Conservation (phyloP, 92 coral and sea anemone species). For the Heliopora coerulea region DNA sequence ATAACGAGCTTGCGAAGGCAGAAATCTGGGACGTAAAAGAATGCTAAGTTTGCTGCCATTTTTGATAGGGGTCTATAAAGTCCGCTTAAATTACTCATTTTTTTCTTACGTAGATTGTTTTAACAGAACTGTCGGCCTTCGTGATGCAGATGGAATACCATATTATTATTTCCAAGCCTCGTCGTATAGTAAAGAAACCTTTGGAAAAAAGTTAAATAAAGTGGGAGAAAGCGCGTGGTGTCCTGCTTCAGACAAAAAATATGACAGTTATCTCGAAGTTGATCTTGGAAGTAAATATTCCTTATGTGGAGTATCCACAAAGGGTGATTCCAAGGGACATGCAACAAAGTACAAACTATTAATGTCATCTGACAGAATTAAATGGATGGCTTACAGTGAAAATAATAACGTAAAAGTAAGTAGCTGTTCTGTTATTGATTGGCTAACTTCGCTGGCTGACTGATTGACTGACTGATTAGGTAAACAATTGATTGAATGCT, state of each 20-base stretch:
- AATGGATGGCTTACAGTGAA: not conserved
- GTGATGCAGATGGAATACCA: slow-evolving; percentile 15
- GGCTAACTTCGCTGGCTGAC: too few species aligned
- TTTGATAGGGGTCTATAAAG: too few species aligned
- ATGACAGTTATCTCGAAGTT: slow-evolving; percentile 33
- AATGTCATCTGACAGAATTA: slow-evolving; percentile 10
- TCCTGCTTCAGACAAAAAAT: not conserved
- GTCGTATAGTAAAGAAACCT: not conserved
- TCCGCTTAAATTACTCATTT: too few species aligned
- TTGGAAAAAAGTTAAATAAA: not conserved
- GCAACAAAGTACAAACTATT: slow-evolving; percentile 1
- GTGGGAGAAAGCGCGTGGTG: slow-evolving; percentile 13
- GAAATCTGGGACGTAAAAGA: too few species aligned
- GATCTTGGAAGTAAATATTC: slow-evolving; percentile 35
- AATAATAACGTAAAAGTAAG: slow-evolving; percentile 1
- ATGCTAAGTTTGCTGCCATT: too few species aligned
- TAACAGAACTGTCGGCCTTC: slow-evolving; percentile 27
- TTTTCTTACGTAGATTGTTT: too few species aligned
- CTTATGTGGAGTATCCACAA: slow-evolving; percentile 22
- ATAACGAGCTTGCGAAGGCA: too few species aligned
- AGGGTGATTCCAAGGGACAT: not conserved
- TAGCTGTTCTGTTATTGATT: too few species aligned
- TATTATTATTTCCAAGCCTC: slow-evolving; percentile 35
- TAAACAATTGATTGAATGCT: too few species aligned
- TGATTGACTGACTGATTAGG: too few species aligned